Percentiles rank a stretch among this genome's conserved stretches.
phyloP scores from a whole-genome alignment of 2,797 vertebrate species.

The Enoplosus armatus region DNA sequence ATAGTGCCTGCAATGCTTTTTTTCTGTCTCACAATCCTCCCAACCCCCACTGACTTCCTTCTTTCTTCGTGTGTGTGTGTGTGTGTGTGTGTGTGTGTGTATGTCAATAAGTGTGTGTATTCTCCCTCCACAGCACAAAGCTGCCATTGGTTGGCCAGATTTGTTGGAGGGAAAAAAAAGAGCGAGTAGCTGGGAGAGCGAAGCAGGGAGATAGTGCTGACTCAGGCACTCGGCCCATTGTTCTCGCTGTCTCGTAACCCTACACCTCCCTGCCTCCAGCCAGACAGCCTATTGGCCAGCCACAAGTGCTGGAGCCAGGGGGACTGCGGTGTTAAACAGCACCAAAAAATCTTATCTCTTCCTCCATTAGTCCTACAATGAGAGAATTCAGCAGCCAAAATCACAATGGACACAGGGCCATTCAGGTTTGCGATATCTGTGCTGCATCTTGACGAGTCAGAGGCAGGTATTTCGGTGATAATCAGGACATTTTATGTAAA shows the following conservation, averaged over 20 bases:
- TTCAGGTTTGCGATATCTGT: conserved; percentile 64
- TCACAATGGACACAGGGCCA: conserved; percentile 67
- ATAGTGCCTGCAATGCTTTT: conserved; percentile 39
- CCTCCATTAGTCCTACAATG: conserved; percentile 78
- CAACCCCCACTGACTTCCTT: conserved; percentile 78
- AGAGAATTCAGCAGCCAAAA: conserved; percentile 71
- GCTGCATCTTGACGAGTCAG: conserved; percentile 50
- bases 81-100: conserved; percentile 27
- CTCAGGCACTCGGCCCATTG: conserved; percentile 83
- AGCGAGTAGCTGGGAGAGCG: conserved; percentile 56
- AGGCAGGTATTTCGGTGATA: conserved; percentile 49
- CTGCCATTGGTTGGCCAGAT: conserved; percentile 73
- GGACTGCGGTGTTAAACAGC: conserved; percentile 78
- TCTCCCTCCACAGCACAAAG: conserved; percentile 67
- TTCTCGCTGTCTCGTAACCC: conserved; percentile 78
- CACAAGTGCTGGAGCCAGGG: conserved; percentile 77
- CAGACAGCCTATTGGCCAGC: conserved; percentile 73
- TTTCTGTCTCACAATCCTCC: conserved; percentile 44
- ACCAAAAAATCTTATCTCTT: conserved; percentile 76
- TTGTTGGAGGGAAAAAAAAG: conserved; percentile 75
- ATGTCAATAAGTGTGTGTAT: conserved; percentile 47
- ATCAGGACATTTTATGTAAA: conserved; percentile 41
- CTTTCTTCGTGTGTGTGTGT: conserved; percentile 37
- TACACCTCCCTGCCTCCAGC: conserved; percentile 77
- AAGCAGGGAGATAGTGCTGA: conserved; percentile 79